Conservation (phyloP, 1,140 invertebrate species). For the Drosophila oshimai region DNA sequence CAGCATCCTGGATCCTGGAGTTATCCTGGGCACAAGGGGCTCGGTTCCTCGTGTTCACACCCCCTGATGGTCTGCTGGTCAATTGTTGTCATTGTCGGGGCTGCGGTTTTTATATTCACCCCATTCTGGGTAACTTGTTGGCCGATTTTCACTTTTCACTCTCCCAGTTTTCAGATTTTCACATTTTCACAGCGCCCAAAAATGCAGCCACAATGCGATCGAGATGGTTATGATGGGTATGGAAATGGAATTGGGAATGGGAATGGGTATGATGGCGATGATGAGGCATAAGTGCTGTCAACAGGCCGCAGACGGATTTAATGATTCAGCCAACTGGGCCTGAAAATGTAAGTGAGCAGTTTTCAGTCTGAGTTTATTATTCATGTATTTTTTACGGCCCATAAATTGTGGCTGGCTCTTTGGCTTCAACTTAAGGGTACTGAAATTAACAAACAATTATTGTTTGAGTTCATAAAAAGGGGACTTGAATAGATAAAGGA, state of each 20-base stretch:
- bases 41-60: background rate
- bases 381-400: background rate
- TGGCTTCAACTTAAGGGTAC: background rate
- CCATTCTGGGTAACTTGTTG: constrained; percentile 18
- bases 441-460: background rate
- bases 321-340: constrained; percentile 20
- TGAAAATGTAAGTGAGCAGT: background rate
- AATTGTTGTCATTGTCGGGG: constrained; percentile 24
- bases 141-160: constrained; percentile 24
- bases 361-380: background rate
- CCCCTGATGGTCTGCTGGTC: background rate
- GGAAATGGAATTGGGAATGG: too few relatives aligned
- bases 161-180: background rate
- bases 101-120: constrained; percentile 12
- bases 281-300: constrained; percentile 23
- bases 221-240: constrained; percentile 3
- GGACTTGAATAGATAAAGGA: too few relatives aligned
- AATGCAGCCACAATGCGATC: constrained; percentile 24
- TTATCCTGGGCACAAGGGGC: background rate
- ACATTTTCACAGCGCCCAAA: background rate
- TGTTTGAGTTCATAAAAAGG: too few relatives aligned
- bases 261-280: constrained; percentile 6
- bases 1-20: background rate
- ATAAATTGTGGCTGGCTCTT: background rate
- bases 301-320: constrained; percentile 26